These are phyloP conservation scores for Clusia tigrina DNA, from an alignment of 2,888 invertebrate species.

Conservation along the genomic window DNA sequence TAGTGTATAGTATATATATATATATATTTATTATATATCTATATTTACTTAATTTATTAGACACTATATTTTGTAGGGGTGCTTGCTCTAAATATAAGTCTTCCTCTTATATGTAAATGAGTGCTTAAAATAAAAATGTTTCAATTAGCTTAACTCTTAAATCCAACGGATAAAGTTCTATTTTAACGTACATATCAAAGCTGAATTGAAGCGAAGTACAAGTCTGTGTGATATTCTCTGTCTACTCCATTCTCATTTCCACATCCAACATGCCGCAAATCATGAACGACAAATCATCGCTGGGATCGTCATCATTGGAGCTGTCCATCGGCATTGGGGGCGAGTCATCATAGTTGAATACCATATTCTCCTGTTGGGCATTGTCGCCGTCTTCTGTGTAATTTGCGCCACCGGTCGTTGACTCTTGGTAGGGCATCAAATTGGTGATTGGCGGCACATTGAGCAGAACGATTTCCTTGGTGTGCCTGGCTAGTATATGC, in stretches of 20 bases:
- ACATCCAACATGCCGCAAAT: constrained; percentile 54
- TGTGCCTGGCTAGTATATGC: neutral
- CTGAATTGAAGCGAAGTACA: no score
- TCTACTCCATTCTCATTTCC: constrained; percentile 35
- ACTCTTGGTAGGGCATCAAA: constrained; percentile 8
- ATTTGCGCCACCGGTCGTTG: constrained; percentile 30
- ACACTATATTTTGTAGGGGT: no score
- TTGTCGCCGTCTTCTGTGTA: constrained; percentile 9
- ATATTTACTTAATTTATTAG: no score
- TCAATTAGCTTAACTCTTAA: no score
- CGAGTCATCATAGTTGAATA: constrained; percentile 21
- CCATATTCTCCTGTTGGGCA: constrained; percentile 14
- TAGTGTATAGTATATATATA: no score
- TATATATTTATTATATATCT: no score
- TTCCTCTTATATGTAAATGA: no score
- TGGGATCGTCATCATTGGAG: constrained; percentile 28
- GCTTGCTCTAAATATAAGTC: no score
- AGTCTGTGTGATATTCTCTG: neutral
- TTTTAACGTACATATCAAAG: no score
- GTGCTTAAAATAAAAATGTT: no score
- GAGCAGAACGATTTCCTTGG: neutral
- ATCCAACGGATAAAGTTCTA: no score
- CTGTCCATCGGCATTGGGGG: neutral
- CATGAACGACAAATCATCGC: constrained; percentile 51
- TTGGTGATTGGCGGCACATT: constrained; percentile 2